A percentile compares a stretch with the other conserved stretches of the same genome.
Conservation (phyloP, 2,113 vertebrate species). For the Lophochroa leadbeateri region DNA sequence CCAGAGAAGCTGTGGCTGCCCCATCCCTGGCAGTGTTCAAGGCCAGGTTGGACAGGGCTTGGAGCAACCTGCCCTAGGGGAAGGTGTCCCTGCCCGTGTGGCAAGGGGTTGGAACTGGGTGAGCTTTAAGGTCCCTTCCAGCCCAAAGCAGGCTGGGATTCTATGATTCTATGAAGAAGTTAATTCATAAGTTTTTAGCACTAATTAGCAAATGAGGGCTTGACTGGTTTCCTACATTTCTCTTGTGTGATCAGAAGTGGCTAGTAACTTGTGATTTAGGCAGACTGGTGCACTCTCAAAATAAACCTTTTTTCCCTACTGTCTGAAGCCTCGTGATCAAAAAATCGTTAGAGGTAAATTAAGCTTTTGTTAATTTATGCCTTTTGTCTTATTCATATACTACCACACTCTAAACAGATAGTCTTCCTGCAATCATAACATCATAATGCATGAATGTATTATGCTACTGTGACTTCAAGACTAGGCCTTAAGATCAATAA, state of each 20-base stretch:
- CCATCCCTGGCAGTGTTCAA: not conserved
- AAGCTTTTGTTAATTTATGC: not conserved
- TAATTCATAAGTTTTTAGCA: not conserved
- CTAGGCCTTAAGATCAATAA: not conserved
- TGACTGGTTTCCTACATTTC: not conserved
- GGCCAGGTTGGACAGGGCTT: not conserved
- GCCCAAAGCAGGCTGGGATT: not conserved
- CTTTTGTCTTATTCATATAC: no score
- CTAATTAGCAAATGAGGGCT: not conserved
- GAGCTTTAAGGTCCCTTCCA: not conserved
- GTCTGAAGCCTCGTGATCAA: not conserved
- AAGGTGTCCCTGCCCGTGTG: not conserved
- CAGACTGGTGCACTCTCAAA: not conserved
- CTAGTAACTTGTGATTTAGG: not conserved
- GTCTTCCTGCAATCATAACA: not conserved
- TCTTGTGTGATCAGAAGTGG: not conserved
- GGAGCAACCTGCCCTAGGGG: not conserved
- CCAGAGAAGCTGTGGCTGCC: not conserved
- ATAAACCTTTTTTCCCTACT: not conserved
- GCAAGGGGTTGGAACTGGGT: not conserved
- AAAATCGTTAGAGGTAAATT: not conserved
- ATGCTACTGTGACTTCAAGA: not conserved
- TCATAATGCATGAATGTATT: not conserved
- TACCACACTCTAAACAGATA: no score
- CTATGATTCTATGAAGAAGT: not conserved